Conservation (phyloP, 2,113 vertebrate genomes). For the Phyllostomus hastatus region DNA sequence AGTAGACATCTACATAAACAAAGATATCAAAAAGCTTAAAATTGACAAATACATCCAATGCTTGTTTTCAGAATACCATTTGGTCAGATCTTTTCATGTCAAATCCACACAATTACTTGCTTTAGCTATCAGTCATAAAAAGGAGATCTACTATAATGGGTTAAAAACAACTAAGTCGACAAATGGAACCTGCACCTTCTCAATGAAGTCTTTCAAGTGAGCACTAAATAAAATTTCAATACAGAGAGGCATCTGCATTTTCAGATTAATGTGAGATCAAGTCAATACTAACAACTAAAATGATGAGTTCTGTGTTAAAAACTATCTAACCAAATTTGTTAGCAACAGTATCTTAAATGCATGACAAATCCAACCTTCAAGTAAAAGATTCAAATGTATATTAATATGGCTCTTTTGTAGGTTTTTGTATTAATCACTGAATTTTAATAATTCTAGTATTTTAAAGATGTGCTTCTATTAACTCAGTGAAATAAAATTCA, state of each 20-base stretch:
- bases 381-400: slow-evolving; percentile 27
- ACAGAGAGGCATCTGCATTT: slow-evolving; percentile 31
- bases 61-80: slow-evolving; percentile 55
- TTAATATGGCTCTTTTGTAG: not conserved
- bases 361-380: slow-evolving; percentile 30
- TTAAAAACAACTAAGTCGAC: slow-evolving; percentile 30
- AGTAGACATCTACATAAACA: slow-evolving; percentile 69
- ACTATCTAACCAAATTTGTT: not conserved
- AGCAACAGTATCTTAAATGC: slow-evolving; percentile 8
- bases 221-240: slow-evolving; percentile 42
- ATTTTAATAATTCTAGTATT: slow-evolving; percentile 22
- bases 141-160: slow-evolving; percentile 9
- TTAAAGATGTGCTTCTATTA: not conserved
- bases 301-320: slow-evolving; percentile 30
- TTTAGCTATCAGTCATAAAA: slow-evolving; percentile 52
- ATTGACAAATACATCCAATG: slow-evolving; percentile 64
- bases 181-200: not conserved
- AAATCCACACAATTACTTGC: slow-evolving; percentile 50
- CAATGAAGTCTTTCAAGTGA: slow-evolving; percentile 23
- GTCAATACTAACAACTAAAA: slow-evolving; percentile 52
- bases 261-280: slow-evolving; percentile 29
- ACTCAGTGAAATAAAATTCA: slow-evolving; percentile 18
- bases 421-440: not conserved
- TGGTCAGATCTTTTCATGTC: slow-evolving; percentile 36
- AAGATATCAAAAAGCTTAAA: slow-evolving; percentile 63